These are phyloP conservation scores for Artemisiospiza belli DNA, from an alignment of 2,113 vertebrate genomes.

Conservation along the genomic window DNA sequence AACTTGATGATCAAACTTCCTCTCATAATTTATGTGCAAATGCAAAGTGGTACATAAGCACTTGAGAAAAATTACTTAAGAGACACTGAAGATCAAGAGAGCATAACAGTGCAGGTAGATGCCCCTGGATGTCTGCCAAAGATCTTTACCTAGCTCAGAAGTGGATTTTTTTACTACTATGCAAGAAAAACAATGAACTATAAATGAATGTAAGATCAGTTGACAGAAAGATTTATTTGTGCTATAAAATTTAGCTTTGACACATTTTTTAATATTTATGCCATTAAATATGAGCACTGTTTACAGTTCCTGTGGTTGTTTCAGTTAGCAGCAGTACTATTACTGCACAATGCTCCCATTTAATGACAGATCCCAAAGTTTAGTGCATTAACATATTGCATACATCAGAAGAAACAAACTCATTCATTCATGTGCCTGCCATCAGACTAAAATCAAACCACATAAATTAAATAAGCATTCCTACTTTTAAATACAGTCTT, in stretches of 20 bases:
- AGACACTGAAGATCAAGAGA: neutral
- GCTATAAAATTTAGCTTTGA: neutral
- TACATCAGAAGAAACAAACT: neutral
- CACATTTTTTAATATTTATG: neutral
- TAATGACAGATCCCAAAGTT: neutral
- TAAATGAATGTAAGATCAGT: neutral
- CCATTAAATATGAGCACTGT: neutral
- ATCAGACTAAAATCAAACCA: neutral
- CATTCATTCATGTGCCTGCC: neutral
- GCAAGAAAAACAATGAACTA: constrained; percentile 4
- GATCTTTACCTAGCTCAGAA: neutral
- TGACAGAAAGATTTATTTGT: neutral
- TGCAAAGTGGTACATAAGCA: neutral
- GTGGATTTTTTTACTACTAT: constrained; percentile 51
- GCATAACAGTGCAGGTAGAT: neutral
- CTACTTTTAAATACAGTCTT: neutral
- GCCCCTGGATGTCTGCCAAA: neutral
- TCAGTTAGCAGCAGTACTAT: neutral
- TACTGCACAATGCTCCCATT: neutral
- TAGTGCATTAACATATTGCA: neutral
- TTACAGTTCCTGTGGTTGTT: neutral
- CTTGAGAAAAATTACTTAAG: neutral
- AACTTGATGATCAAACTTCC: constrained; percentile 43
- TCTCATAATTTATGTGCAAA: constrained; percentile 32
- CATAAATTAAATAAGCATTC: neutral